Evolutionary conservation across 1,140 invertebrate species (phyloP), one percentile per base, ranked within the genome.

Genomic region (Magallana ariakensis): DNA sequence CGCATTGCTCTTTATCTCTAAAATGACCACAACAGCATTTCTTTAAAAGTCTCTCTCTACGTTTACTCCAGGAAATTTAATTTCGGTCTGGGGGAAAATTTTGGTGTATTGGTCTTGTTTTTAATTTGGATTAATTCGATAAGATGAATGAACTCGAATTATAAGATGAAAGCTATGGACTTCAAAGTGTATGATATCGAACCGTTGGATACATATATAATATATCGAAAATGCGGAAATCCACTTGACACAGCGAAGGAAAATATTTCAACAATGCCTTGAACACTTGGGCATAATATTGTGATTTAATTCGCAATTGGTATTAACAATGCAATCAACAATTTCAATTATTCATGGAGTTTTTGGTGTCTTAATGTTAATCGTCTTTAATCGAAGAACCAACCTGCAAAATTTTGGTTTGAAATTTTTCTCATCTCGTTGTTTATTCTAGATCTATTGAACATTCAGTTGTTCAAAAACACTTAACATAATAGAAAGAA

Each of bases 261-360:
- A 75, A 75, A 75, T 75, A 75, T 75, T 75, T 75, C 10, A 33
- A 75, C 66, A 26, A 75, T 75, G 66, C 33, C 66, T 75, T 70
- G 33, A 13, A 33, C 15, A 11, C 4, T 33, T 46, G 33, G 33
- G 33, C 5, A 46, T 46, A 46, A 46, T 46, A 5, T 46, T 46
- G 3, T 46, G 33, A 46, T 46, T 46, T 46, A 46, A 46, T 46
- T 46, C 1, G 33, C 33, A 46, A 46, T 46, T 46, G 33, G 5
- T 46, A 0, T 46, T 46, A 46, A 46, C 33, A 46, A 46, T 46
- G 33, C 33, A 46, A 46, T 5, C 33, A 46, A 46, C 33, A 46
- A 46, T 46, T 46, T 46, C 5, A 46, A 46, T 46, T 46, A 46
- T 46, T 46, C 33, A 46, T 46, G 33, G 33, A 46, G 33, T 46